phyloP scores from a whole-genome alignment of 2,113 vertebrate genomes.

The Hemibagrus wyckioides region DNA sequence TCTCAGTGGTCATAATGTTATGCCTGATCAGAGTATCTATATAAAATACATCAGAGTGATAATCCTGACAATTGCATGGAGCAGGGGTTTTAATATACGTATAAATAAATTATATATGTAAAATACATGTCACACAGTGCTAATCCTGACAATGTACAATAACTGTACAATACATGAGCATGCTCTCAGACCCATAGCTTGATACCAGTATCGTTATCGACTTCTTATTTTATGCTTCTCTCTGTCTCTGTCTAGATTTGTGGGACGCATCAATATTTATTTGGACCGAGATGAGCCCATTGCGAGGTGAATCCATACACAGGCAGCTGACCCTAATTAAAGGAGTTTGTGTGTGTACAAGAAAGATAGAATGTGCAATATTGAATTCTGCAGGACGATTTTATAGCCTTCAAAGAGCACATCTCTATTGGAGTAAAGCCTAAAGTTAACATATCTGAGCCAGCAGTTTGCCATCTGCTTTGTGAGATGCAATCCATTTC shows the following conservation, averaged over 20 bases:
- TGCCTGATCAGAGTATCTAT: no score
- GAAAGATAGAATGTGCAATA: constrained; percentile 16
- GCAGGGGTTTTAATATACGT: neutral
- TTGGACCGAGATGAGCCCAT: constrained; percentile 83
- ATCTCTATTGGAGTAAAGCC: constrained; percentile 4
- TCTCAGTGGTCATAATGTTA: no score
- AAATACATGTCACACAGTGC: neutral
- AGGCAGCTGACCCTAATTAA: constrained; percentile 55
- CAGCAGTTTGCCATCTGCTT: constrained; percentile 19
- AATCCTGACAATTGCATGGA: neutral
- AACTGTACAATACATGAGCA: neutral
- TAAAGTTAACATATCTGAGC: constrained; percentile 18
- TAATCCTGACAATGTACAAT: neutral
- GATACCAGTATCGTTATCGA: neutral
- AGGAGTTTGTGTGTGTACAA: constrained; percentile 34
- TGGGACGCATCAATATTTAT: constrained; percentile 95
- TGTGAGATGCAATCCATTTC: neutral
- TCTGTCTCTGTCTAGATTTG: constrained; percentile 77
- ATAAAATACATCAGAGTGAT: neutral
- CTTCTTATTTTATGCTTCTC: constrained; percentile 24
- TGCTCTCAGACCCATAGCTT: neutral
- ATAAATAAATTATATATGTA: neutral
- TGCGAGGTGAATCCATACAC: constrained; percentile 80
- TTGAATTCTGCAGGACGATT: neutral
- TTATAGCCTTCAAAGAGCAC: constrained; percentile 31